A percentile compares a stretch with the other conserved stretches of the same genome.
These are phyloP conservation scores for Rhynchonycteris naso DNA, from an alignment of 2,797 vertebrate genomes.

Conservation along the genomic window DNA sequence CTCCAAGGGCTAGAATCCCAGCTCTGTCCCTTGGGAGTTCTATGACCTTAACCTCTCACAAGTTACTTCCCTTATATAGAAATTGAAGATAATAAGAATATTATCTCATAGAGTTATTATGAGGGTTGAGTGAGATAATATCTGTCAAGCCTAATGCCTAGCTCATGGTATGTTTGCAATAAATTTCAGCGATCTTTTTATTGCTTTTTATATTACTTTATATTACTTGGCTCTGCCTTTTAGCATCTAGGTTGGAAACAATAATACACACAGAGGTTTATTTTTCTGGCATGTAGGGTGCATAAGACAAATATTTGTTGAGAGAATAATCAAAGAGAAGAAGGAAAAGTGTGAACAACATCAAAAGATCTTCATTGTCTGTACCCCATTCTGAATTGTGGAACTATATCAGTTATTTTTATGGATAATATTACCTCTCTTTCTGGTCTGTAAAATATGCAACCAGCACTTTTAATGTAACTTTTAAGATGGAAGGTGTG, in stretches of 20 bases:
- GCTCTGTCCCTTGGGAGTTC: background rate
- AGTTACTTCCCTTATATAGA: background rate
- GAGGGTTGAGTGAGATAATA: background rate
- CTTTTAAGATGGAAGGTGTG: background rate
- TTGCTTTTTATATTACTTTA: conserved; percentile 34
- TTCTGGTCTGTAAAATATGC: background rate
- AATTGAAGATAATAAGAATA: background rate
- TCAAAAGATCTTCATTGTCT: background rate
- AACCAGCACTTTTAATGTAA: background rate
- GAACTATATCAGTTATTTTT: background rate
- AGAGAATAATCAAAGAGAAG: background rate
- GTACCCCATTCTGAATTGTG: background rate
- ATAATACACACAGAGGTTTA: background rate
- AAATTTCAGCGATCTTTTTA: conserved; percentile 8
- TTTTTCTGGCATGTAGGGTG: background rate
- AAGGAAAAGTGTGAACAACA: background rate
- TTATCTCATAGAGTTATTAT: background rate
- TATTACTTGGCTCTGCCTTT: conserved; percentile 24
- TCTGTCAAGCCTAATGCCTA: background rate
- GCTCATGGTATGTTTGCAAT: background rate
- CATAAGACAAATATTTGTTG: conserved; percentile 15
- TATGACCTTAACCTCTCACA: background rate
- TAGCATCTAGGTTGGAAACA: background rate
- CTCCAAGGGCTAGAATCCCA: background rate
- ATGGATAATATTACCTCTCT: background rate